phyloP scores from a whole-genome alignment of 2,113 vertebrate genomes.

The Xenopus borealis region DNA sequence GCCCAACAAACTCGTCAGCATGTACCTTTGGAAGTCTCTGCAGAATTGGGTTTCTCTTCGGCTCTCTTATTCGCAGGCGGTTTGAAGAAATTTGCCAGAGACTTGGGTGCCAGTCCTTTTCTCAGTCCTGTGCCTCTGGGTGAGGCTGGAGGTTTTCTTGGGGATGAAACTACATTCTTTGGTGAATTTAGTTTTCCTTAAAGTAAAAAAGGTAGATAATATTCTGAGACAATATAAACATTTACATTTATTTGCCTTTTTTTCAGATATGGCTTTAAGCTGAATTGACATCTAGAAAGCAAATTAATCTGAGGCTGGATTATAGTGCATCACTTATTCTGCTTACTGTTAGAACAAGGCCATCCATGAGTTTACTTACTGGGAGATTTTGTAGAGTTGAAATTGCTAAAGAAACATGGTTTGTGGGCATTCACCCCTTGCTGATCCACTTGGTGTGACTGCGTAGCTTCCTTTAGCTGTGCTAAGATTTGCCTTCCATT shows the following conservation, averaged over 20 bases:
- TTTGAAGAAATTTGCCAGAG: constrained; percentile 83
- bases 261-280: no score
- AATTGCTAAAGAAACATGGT: constrained; percentile 81
- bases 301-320: no score
- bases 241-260: no score
- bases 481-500: constrained; percentile 81
- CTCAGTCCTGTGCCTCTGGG: constrained; percentile 63
- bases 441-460: constrained; percentile 88
- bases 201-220: not conserved
- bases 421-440: constrained; percentile 76
- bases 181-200: constrained; percentile 84
- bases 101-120: constrained; percentile 60
- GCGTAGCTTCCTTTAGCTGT: constrained; percentile 89
- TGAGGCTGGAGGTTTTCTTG: constrained; percentile 71
- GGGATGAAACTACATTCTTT: constrained; percentile 68
- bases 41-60: constrained; percentile 49
- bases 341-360: no score
- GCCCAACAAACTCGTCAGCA: no score
- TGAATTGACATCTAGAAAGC: no score
- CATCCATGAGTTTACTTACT: constrained; percentile 59
- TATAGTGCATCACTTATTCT: no score
- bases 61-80: constrained; percentile 64
- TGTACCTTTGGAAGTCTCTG: constrained; percentile 58
- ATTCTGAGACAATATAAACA: no score
- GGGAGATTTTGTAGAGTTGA: constrained; percentile 64